These are phyloP conservation scores for Philotrypesis tridentata DNA, from an alignment of 1,140 invertebrate genomes.

Conservation along the genomic window DNA sequence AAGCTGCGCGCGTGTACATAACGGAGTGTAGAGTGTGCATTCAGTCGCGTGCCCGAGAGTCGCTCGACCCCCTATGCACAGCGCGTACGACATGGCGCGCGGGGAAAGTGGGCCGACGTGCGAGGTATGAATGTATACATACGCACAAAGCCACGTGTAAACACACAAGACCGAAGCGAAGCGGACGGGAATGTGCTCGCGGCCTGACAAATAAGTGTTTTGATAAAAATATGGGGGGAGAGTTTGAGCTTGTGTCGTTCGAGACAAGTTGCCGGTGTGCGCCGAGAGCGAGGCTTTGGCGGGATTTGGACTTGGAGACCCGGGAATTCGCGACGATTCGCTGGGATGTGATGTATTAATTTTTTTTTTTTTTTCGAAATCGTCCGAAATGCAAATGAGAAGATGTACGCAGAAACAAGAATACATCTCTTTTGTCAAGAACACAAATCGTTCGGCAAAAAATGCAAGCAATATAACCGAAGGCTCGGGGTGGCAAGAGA, in stretches of 20 bases:
- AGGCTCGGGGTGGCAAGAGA: not conserved
- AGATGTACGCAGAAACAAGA: too few species aligned
- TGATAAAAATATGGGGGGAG: conserved; percentile 4
- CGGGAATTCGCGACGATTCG: not conserved
- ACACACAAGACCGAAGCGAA: not conserved
- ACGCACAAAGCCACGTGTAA: not conserved
- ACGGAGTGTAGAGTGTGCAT: not conserved
- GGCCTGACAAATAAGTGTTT: conserved; percentile 18
- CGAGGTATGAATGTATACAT: too few species aligned
- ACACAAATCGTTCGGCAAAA: not conserved
- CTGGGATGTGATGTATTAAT: too few species aligned
- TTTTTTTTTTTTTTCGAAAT: too few species aligned
- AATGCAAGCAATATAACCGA: not conserved
- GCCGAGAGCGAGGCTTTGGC: not conserved
- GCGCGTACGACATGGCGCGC: not conserved
- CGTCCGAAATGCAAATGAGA: too few species aligned
- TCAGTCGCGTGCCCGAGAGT: conserved; percentile 5
- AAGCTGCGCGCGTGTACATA: not conserved
- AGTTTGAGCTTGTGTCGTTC: not conserved
- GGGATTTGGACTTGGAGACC: not conserved
- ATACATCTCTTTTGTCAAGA: too few species aligned
- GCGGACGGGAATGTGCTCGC: not conserved
- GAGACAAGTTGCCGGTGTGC: not conserved
- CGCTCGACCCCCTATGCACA: not conserved
- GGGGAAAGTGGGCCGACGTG: not conserved